Percentiles rank a stretch among this genome's conserved stretches.
Conservation (phyloP, 2,113 vertebrate genomes). For the Climacteris rufus region DNA sequence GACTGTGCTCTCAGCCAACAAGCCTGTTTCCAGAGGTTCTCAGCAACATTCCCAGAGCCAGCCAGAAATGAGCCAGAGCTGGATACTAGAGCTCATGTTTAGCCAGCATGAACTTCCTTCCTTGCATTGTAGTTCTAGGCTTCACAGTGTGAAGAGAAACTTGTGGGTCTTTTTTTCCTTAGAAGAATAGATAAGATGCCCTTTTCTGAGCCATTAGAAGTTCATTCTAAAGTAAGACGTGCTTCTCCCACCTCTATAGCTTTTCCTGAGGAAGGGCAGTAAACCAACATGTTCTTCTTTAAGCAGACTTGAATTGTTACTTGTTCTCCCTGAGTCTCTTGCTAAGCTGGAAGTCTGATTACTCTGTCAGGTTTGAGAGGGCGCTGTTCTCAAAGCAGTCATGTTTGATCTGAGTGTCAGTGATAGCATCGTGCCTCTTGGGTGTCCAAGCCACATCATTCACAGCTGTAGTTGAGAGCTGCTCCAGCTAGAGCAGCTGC, state of each 20-base stretch:
- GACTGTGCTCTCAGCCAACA: background rate
- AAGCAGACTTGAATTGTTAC: background rate
- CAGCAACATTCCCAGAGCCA: background rate
- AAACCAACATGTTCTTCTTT: background rate
- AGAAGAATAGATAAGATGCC: background rate
- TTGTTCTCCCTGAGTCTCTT: background rate
- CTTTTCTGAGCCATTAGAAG: background rate
- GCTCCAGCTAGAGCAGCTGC: background rate
- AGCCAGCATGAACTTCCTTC: too few species aligned
- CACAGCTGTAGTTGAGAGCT: background rate
- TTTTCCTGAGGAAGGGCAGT: background rate
- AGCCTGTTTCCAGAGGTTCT: background rate
- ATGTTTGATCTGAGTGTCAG: background rate
- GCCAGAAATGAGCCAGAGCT: background rate
- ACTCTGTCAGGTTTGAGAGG: background rate
- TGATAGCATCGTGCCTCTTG: background rate
- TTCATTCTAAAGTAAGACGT: background rate
- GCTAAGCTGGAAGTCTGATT: background rate
- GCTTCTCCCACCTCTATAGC: background rate
- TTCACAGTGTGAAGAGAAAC: background rate
- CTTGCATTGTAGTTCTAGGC: background rate
- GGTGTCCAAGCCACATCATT: background rate
- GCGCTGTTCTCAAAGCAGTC: background rate
- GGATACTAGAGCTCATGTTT: rapidly evolving
- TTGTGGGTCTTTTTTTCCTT: background rate